Evolutionary conservation across 1,140 invertebrate genomes (phyloP), one percentile per base, ranked within the genome.

Genomic region (Drosophila sechellia): DNA sequence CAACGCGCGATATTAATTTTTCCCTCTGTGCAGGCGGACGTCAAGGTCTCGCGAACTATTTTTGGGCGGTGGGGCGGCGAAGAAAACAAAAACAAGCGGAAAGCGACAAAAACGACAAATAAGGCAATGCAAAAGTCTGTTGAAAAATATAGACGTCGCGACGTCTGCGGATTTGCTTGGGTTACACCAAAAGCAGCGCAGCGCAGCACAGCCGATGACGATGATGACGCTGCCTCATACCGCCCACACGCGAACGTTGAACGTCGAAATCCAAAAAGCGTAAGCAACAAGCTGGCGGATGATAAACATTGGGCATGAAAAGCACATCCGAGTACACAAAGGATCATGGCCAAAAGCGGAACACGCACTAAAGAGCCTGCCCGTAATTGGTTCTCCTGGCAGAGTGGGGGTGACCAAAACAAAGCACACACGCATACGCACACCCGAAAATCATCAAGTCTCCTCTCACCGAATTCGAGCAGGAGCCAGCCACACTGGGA

Each of bases 401-500:
- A 4, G 15, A 12, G 42, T 11, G 68, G 2, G 45, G 53, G 63
- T 50, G 31, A 87, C 77, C 81, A 85, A 85, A 85, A 85, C 81
- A 85, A 85, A 85, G 81, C 75, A 71, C 68, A 76, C 57, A 66
- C 12, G 17, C 40, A 42, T 8, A 45, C 10, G 42, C 27, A 35
- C 63, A 54, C 65, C 55, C 42, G 55, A 68, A 37, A 63, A 52
- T 66, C 34, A 43, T 8, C 31, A 3, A 31, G 31, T 31, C 31
- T 31, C 31, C 42, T 77, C 90, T 91, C 74, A 92, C 91, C 85
- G 91, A 92, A 78, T 91, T 91, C 90, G 94, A 95, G 92, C 94
- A 95, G 74, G 95, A 95, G 92, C 94, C 95, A 90, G 94, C 94
- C 64, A 95, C 94, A 90, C 90, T 95, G 65, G 95, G 95, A 64